Percentiles rank a stretch among this genome's conserved stretches.
These are phyloP conservation scores for Pseudeuparius sepicola DNA, from an alignment of 2,888 invertebrate genomes.

Conservation along the genomic window DNA sequence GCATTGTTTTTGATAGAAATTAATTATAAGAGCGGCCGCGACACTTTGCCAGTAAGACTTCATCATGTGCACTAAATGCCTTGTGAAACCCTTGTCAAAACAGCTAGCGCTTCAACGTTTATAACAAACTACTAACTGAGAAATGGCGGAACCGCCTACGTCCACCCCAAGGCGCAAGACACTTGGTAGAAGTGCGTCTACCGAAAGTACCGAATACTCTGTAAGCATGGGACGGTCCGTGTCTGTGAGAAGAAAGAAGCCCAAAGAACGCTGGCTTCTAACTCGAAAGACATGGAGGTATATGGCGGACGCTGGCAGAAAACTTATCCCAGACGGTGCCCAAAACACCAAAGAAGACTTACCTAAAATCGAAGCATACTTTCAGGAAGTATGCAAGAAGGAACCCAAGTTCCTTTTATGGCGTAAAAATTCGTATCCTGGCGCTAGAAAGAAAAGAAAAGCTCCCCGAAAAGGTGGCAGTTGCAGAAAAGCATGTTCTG, in stretches of 20 bases:
- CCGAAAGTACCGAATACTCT: slow-evolving; percentile 39
- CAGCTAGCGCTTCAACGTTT: too few species aligned
- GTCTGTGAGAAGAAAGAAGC: slow-evolving; percentile 47
- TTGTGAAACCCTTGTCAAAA: too few species aligned
- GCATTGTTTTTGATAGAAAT: too few species aligned
- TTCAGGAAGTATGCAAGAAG: slow-evolving; percentile 69
- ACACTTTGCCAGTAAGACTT: too few species aligned
- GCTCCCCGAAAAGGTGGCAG: slow-evolving; percentile 53
- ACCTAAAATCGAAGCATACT: slow-evolving; percentile 72
- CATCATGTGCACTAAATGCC: too few species aligned
- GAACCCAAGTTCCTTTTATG: slow-evolving; percentile 72
- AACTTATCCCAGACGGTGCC: slow-evolving; percentile 72
- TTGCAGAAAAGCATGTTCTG: slow-evolving; percentile 55
- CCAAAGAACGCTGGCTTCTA: slow-evolving; percentile 76
- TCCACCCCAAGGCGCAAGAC: slow-evolving; percentile 25
- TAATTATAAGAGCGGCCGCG: too few species aligned
- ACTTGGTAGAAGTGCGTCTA: slow-evolving; percentile 39
- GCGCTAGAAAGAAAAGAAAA: slow-evolving; percentile 50
- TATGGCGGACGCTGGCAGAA: slow-evolving; percentile 84
- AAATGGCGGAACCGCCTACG: slow-evolving; percentile 29
- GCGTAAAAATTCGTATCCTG: slow-evolving; percentile 76
- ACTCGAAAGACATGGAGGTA: slow-evolving; percentile 86
- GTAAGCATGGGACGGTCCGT: slow-evolving; percentile 46
- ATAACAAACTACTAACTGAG: too few species aligned
- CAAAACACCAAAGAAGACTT: slow-evolving; percentile 66